Evolutionary conservation across 2,888 invertebrate genomes (phyloP).

Genomic region (Agapostemon virescens): DNA sequence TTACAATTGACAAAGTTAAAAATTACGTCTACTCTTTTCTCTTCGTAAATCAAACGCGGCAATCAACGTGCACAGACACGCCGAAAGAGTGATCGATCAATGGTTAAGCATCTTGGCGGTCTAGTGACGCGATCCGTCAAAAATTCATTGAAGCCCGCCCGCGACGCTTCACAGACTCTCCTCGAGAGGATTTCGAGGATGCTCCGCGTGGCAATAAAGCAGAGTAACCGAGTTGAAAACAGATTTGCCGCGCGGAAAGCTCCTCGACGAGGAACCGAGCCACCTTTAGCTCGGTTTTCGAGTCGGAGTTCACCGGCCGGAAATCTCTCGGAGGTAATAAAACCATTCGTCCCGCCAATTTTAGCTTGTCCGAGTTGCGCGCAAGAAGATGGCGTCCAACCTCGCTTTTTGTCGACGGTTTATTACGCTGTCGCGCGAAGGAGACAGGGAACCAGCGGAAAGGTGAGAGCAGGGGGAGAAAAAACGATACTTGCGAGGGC

Average conservation of each 20-base stretch:
- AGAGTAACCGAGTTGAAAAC: conserved; percentile 1
- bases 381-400: background rate
- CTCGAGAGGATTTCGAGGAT: background rate
- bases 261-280: background rate
- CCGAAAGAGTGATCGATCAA: background rate
- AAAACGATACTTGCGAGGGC: background rate
- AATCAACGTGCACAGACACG: background rate
- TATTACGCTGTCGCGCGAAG: conserved; percentile 2
- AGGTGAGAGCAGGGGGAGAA: background rate
- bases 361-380: conserved; percentile 1
- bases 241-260: background rate
- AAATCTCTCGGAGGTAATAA: background rate
- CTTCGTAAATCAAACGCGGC: too few relatives aligned
- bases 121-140: background rate
- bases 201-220: background rate
- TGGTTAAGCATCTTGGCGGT: background rate
- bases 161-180: background rate
- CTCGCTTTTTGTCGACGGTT: background rate
- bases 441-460: too few relatives aligned
- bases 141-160: background rate
- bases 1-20: too few relatives aligned
- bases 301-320: background rate
- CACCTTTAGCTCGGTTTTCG: background rate
- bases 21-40: too few relatives aligned
- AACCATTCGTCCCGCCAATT: conserved; percentile 14